These are phyloP conservation scores for Coluber constrictor DNA, from an alignment of 2,797 vertebrate species.

Conservation along the genomic window DNA sequence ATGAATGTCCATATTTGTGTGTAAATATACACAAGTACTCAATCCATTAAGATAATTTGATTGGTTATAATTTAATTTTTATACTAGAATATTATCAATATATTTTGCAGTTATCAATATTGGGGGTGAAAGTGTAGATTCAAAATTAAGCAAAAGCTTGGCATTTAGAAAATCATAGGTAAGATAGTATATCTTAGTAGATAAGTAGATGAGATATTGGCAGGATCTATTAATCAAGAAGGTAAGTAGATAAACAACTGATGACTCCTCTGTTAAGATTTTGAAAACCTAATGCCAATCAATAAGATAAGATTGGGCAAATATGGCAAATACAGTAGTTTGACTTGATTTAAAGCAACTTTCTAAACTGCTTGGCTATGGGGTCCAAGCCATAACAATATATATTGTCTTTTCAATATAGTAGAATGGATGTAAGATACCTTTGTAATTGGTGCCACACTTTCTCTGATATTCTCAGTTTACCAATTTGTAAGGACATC, in stretches of 20 bases:
- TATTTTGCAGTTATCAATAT: not conserved
- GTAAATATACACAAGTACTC: conserved; percentile 80
- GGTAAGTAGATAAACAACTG: not conserved
- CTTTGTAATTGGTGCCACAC: not conserved
- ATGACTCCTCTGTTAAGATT: not conserved
- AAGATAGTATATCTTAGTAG: not conserved
- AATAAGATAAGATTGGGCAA: not conserved
- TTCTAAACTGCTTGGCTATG: not conserved
- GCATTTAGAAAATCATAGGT: not conserved
- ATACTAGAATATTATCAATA: conserved; percentile 9
- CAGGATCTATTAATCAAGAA: not conserved
- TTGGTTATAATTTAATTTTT: conserved; percentile 30
- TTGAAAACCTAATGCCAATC: not conserved
- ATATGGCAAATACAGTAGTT: too few relatives aligned
- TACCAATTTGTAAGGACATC: not conserved
- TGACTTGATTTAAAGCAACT: not conserved
- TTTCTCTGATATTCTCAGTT: not conserved
- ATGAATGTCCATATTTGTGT: conserved; percentile 83
- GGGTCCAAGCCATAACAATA: not conserved
- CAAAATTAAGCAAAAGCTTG: not conserved
- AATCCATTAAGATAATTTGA: conserved; percentile 75
- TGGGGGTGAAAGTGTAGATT: not conserved
- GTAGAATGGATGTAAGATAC: not conserved
- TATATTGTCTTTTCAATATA: not conserved
- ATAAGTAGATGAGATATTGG: not conserved